Conservation (phyloP, 2,888 invertebrate species). For the Limnephilus auricula region DNA sequence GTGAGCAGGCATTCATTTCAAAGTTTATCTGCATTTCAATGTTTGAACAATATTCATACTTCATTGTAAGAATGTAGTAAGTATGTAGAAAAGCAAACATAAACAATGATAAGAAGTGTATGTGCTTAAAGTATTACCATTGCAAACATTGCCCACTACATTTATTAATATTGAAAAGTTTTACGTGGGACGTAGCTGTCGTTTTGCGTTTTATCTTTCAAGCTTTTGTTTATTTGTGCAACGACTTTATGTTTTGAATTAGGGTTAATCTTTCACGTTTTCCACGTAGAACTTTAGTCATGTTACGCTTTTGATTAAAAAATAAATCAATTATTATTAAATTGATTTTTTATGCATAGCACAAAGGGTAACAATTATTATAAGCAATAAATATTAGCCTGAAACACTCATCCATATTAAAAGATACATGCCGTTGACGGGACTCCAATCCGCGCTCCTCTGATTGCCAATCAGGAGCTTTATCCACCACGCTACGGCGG, state of each 20-base stretch:
- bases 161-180: background rate
- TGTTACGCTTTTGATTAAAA: background rate
- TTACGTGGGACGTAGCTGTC: background rate
- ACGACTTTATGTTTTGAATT: background rate
- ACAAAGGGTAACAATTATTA: too few relatives aligned
- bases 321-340: too few relatives aligned
- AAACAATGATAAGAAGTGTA: slow-evolving; percentile 36
- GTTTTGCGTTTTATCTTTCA: background rate
- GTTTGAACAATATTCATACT: slow-evolving; percentile 4
- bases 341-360: too few relatives aligned
- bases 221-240: background rate
- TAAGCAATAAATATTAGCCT: too few relatives aligned
- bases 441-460: too few relatives aligned
- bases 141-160: slow-evolving; percentile 42
- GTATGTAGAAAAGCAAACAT: slow-evolving; percentile 16
- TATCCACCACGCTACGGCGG: too few relatives aligned
- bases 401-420: too few relatives aligned
- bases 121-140: slow-evolving; percentile 35
- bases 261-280: background rate
- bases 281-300: background rate
- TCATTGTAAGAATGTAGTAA: background rate
- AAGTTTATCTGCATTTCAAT: slow-evolving; percentile 36
- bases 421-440: too few relatives aligned
- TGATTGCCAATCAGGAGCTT: too few relatives aligned
- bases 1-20: slow-evolving; percentile 22